Evolutionary conservation across 1,140 invertebrate genomes (phyloP).

Genomic region (Bacillus rossius): DNA sequence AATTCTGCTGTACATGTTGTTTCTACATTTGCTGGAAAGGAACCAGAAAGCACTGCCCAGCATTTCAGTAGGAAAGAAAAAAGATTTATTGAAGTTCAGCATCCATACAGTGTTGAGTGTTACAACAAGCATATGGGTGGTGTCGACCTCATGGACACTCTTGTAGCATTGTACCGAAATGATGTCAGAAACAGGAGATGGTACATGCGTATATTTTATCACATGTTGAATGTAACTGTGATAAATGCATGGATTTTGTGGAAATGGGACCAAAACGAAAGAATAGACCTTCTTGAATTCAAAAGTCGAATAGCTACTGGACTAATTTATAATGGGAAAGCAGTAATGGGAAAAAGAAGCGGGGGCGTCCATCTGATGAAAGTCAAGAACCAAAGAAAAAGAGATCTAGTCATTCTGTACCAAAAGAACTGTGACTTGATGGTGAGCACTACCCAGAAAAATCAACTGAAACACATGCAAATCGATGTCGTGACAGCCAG

Average conservation of each 20-base stretch:
- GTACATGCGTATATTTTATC: conserved; percentile 41
- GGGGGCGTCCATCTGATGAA: too few relatives aligned
- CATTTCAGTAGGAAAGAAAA: conserved; percentile 31
- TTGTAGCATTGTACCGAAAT: conserved; percentile 36
- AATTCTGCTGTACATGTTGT: conserved; percentile 41
- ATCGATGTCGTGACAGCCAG: too few relatives aligned
- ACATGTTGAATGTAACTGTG: conserved; percentile 38
- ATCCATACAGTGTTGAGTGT: conserved; percentile 37
- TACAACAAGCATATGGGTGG: conserved; percentile 39
- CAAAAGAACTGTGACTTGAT: too few relatives aligned
- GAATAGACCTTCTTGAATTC: too few relatives aligned
- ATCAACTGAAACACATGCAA: too few relatives aligned
- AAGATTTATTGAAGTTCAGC: conserved; percentile 31
- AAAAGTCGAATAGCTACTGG: too few relatives aligned
- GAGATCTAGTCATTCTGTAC: too few relatives aligned
- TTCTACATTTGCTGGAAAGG: conserved; percentile 34
- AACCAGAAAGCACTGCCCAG: conserved; percentile 31
- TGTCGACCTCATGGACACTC: conserved; percentile 41
- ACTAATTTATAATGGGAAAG: too few relatives aligned
- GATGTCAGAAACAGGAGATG: conserved; percentile 40
- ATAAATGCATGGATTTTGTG: conserved; percentile 31
- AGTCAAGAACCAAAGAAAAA: too few relatives aligned
- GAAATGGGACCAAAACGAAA: too few relatives aligned
- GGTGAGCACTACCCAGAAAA: too few relatives aligned
- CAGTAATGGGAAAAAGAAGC: too few relatives aligned